These are phyloP conservation scores for Ophioderma brevispina DNA, from an alignment of 35 echinoderm and acorn worm species.

Conservation along the genomic window DNA sequence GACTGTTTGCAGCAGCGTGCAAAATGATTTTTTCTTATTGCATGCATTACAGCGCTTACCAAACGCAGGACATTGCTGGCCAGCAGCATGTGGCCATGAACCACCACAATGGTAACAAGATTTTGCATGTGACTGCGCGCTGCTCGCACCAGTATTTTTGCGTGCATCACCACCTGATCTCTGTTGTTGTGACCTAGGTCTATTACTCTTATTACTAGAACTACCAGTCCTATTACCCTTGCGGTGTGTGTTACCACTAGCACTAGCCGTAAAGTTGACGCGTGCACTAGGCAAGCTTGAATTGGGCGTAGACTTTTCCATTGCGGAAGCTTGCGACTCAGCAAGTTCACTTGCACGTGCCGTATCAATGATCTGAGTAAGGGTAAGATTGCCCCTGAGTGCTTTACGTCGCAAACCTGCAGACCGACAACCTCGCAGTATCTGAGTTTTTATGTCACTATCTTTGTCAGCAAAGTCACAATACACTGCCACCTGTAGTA, in stretches of 20 bases:
- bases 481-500: constrained; percentile 4
- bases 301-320: background rate
- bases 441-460: constrained; percentile 29
- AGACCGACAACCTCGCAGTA: constrained; percentile 8
- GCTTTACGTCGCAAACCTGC: background rate
- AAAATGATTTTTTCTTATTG: constrained; percentile 16
- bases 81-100: background rate
- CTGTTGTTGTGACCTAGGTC: background rate
- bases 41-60: background rate
- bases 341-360: too few species aligned
- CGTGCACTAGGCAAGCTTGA: background rate
- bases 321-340: background rate
- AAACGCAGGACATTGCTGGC: background rate
- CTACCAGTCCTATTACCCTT: background rate
- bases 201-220: background rate
- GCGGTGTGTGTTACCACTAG: background rate
- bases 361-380: background rate
- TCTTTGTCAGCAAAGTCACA: constrained; percentile 17
- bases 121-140: background rate
- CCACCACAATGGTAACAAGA: constrained; percentile 3
- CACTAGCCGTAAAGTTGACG: background rate
- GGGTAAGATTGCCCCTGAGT: background rate
- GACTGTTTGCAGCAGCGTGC: background rate
- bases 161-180: too few species aligned
- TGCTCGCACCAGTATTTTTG: too few species aligned